Base-by-base conservation (phyloP, 1,140 invertebrate species). In the Heliothis virescens region DNA sequence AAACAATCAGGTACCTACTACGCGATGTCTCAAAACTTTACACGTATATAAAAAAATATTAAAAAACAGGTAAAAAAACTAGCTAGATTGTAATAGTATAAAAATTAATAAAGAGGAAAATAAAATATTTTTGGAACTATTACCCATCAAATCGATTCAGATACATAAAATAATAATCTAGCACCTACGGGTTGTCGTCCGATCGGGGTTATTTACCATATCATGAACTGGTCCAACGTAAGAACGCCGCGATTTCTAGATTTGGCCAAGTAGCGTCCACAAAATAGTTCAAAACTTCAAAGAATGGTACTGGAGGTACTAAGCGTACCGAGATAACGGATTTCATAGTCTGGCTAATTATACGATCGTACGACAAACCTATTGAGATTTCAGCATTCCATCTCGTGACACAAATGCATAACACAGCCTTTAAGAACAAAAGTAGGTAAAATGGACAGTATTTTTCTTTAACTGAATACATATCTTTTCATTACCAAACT, bases 321-420 rank as follows among this genome's bases (percentile, higher is more conserved):
- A 9, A 41, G 34, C 34, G 34, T 9, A 41, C 5, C 9, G 1
- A 41, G 34, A 41, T 9, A 41, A 41, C 5, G 1, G 9, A 41
- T 41, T 41, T 60, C 21, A 59, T 21, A 10, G 10, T 10, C 47
- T 52, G 63, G 57, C 41, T 41, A 47, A 48, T 26, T 15, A 60
- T 29, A 48, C 12, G n/a, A 60, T 47, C 15, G 60, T 60, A 50
- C 5, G 34, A 41, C 34, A 53, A 53, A 71, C 26, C 21, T 53
- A 71, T 15, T 52, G 65, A 71, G 67, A 71, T 29, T 48, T 75
- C 48, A 62, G 52, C 26, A 53, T 41, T 41, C 13, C 4, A 69
- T 69, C 76, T 72, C 67, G 21, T 76, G 26, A 67, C 59, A 65
- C 47, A 84, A 84, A 82, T 82, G 75, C 78, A 65, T n/a, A 84